Percentiles rank a stretch among this genome's conserved stretches.
Conservation (phyloP, 2,113 vertebrate species). For the Lycocorax pyrrhopterus region DNA sequence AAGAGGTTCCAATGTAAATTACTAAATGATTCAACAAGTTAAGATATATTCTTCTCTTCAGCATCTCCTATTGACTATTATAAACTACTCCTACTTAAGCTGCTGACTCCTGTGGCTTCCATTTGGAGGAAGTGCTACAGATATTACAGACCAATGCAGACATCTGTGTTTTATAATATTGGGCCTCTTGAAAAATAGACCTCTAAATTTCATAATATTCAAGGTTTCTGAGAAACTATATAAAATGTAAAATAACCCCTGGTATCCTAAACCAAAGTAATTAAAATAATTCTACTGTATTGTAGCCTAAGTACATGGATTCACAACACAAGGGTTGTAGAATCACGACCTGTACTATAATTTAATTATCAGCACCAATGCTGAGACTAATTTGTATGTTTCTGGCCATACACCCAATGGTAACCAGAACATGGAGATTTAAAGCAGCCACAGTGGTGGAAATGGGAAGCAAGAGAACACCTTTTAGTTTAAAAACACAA, state of each 20-base stretch:
- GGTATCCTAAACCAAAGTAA: background rate
- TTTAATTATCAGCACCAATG: background rate
- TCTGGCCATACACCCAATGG: background rate
- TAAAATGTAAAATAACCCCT: background rate
- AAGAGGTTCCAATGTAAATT: background rate
- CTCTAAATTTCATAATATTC: background rate
- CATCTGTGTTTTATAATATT: background rate
- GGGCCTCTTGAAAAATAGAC: background rate
- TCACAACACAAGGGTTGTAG: background rate
- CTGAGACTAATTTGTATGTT: background rate
- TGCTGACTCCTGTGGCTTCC: background rate
- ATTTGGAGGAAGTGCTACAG: background rate
- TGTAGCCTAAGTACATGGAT: background rate
- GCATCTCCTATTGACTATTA: background rate
- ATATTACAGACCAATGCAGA: background rate
- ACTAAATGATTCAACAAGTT: background rate
- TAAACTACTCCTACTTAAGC: background rate
- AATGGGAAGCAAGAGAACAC: background rate
- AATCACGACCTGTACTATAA: background rate
- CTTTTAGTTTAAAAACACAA: background rate
- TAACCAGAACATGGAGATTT: background rate
- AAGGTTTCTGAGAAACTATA: background rate
- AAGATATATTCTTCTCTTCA: background rate
- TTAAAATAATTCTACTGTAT: background rate
- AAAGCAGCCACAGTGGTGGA: background rate